Conservation (phyloP, 2,797 vertebrate species). For the Columba guinea region DNA sequence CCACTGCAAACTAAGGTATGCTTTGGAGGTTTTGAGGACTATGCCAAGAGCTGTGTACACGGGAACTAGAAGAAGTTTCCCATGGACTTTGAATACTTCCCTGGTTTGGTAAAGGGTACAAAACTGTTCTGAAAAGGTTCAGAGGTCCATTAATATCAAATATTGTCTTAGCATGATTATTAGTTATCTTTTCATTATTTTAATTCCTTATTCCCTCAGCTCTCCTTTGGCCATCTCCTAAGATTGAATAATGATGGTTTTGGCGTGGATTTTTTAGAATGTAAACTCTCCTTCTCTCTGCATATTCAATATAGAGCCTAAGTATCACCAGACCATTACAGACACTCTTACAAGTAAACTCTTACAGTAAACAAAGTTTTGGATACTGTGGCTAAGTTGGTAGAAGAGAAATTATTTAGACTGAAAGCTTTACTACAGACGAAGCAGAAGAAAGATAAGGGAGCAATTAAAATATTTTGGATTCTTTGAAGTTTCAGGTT, state of each 20-base stretch:
- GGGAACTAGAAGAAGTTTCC: neutral
- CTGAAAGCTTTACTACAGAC: neutral
- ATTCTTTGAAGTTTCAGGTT: slow-evolving; percentile 9
- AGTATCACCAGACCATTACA: neutral
- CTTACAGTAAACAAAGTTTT: neutral
- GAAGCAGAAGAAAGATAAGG: neutral
- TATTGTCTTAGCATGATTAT: neutral
- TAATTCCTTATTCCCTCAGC: neutral
- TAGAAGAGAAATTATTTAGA: neutral
- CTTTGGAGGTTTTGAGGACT: neutral
- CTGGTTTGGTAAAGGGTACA: neutral
- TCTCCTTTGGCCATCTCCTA: neutral
- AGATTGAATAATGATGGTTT: neutral
- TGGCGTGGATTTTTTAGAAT: rapidly evolving
- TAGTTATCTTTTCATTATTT: neutral
- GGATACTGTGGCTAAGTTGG: neutral
- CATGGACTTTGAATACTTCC: neutral
- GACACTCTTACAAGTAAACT: neutral
- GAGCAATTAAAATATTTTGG: neutral
- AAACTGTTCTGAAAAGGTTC: neutral
- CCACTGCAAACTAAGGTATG: neutral
- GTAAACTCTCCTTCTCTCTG: neutral
- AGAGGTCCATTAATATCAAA: neutral
- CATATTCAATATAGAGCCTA: neutral
- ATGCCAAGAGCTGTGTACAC: neutral